Base-by-base conservation (phyloP, 2,888 invertebrate genomes). In the Eugnorisma glareosa region DNA sequence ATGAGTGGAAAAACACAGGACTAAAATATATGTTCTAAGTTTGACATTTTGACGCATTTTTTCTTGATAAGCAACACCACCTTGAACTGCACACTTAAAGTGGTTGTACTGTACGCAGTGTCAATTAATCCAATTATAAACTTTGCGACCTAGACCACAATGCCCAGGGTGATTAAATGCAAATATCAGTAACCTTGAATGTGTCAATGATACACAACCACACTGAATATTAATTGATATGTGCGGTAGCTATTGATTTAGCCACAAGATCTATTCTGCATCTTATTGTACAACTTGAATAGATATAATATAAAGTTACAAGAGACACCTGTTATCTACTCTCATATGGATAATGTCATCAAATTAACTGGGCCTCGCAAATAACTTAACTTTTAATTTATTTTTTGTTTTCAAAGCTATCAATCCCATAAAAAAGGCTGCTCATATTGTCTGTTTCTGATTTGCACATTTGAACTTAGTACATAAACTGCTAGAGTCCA, bases 171-270 rank as follows among this genome's bases (percentile, higher is more conserved):
- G 54, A 68, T 83, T 54, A 61, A 61, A 83, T 83, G 70, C 83
- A 83, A 83, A 78, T 78, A 61, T 67, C 28, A 28, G 15, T 78
- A 54, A 83, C 80, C 79, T 83, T 74, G 67, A 35, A 63, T 67
- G 10, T 70, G 35, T 63, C 71, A 67, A 67, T 83, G 59, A 71
- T 28, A 21, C 35, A n/a, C 31, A 54, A 78, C 66, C 51, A 61
- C 78, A 66, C n/a, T n/a, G 81, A 81, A 81, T 81, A 81, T 67
- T 71, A 81, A 81, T 83, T 77, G 31, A 83, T 70, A 77, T 70
- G 78, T 77, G 54, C 15, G 35, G 80, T 81, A 67, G 83, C 45
- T 0, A 80, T 70, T 61, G 83, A 59, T 83, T 83, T 54, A 70
- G 54, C 79, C 70, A 78, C 80, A 70, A 81, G 59, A 67, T 61